Evolutionary conservation across 2,797 vertebrate species (phyloP), one percentile per base, ranked within the genome.

Genomic region (Cygnus olor): DNA sequence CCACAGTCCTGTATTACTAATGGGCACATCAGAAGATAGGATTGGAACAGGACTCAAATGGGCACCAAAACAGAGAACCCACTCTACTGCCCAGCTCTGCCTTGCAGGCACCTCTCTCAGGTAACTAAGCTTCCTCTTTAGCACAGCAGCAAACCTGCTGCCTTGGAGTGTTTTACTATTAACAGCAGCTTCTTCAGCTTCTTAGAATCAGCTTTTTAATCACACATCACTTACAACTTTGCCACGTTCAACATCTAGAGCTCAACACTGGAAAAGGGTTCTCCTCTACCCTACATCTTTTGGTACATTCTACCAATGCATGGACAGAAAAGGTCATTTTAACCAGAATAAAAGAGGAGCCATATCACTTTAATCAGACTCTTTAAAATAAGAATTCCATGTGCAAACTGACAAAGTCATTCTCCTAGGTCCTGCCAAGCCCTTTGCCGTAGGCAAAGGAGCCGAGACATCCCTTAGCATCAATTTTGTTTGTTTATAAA

Each of bases 401-500:
- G 79, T 78, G 80, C 90, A 85, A 69, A 90, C 96, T 85, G 90
- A 95, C 95, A 92, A 95, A 97, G 94, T 47, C 89, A 44, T 94
- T 80, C 93, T 95, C 89, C 91, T 14, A 2, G 81, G 95, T 86
- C 88, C 93, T 88, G 92, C 95, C 96, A 97, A 97, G 92, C 93
- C 95, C 92, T 95, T 53, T 27, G 95, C 96, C 57, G 3, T 0
- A 64, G 96, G 93, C 95, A 72, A 65, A 95, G 93, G 91, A 83
- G 95, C 64, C 70, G 88, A 95, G 94, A 94, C 77, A 66, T 95
- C 96, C 96, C 92, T 95, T 18, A 90, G 91, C 93, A 92, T 94
- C 93, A 89, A 19, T 85, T 93, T 40, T 96, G 95, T 96, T 97
- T 95, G 95, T 96, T 96, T 96, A 86, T 90, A 79, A 96, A 92